Evolutionary conservation across 2,797 vertebrate species (phyloP), one percentile per base, ranked within the genome.

Genomic region (Premnoplex brunnescens): DNA sequence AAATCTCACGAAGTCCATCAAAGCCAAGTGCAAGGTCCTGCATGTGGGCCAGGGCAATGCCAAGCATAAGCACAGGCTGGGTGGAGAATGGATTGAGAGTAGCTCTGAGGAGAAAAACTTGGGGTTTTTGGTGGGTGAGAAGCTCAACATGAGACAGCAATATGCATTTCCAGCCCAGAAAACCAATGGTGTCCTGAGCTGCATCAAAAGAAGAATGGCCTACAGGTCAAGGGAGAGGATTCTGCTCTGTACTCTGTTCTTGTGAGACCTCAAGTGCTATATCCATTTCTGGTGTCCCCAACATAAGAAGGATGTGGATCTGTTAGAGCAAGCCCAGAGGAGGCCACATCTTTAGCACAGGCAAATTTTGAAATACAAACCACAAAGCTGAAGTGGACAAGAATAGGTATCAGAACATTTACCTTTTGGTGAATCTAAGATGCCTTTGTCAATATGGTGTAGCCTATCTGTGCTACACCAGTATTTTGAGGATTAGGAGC

Each of bases 161-260:
- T 41, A 36, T 48, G 46, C 34, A 41, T 39, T 46, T 14, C 26
- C 48, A 62, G 64, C 41, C 43, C 56, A 48, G 41, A 36, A 30
- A 60, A 23, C 3, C 62, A 13, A 1, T 13, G 27, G 32, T 10
- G 2, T 32, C 30, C 23, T n/a, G 63, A 54, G 48, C 71, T 24
- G 22, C 32, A 75, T 8, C 71, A 63, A 62, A 24, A 55, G 22
- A 36, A 88, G 51, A 12, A 0, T 4, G 27, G 32, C 22, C 36
- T 54, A 39, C 63, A 36, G 55, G 8, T 27, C 0, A 0, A 69
- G 43, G 49, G 32, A 62, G 23, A 43, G 10, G 28, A 63, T 51
- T 76, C 16, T 76, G 11, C 32, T 36, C 55, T 37, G 30, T 17
- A 2, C 36, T 26, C 30, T 0, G 0, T 22, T 55, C 36, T 10